phyloP scores from a whole-genome alignment of 1,140 invertebrate genomes.

The Augochlora pura region DNA sequence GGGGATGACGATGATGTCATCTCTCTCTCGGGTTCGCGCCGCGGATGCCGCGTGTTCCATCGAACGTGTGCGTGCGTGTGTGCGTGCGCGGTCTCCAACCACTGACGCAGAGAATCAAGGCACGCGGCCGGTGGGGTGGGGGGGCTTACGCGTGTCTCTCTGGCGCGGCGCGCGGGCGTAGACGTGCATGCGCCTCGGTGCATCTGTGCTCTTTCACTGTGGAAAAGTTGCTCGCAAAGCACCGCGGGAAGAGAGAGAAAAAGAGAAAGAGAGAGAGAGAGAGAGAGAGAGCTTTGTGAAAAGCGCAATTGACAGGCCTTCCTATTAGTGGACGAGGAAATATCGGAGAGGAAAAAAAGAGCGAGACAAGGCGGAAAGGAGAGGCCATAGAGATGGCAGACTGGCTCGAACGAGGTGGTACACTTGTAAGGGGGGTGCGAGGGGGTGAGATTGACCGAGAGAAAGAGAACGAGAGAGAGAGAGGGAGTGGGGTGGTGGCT shows the following conservation, averaged over 20 bases:
- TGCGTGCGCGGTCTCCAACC: not conserved
- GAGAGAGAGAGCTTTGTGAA: constrained; percentile 60
- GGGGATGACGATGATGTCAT: no score
- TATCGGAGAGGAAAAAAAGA: constrained; percentile 32
- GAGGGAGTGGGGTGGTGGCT: not conserved
- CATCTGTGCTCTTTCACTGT: constrained; percentile 39
- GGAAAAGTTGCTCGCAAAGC: constrained; percentile 54
- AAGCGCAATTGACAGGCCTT: constrained; percentile 66
- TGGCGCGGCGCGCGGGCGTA: no score
- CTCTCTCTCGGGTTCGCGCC: no score
- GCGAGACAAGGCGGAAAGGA: not conserved
- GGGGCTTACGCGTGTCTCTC: not conserved
- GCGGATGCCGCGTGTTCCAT: not conserved
- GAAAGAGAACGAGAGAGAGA: no score
- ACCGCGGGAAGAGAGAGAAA: constrained; percentile 32
- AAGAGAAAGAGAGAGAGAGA: no score
- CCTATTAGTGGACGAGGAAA: constrained; percentile 63
- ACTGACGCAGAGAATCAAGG: not conserved
- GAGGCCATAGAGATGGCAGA: not conserved
- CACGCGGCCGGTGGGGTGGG: no score
- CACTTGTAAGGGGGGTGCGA: not conserved
- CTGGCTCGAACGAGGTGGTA: constrained; percentile 2
- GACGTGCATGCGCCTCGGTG: constrained; percentile 19
- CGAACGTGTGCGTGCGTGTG: not conserved
- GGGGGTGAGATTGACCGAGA: no score